These are phyloP conservation scores for Scarus forsteni DNA, from an alignment of 2,797 vertebrate genomes.

Conservation along the genomic window DNA sequence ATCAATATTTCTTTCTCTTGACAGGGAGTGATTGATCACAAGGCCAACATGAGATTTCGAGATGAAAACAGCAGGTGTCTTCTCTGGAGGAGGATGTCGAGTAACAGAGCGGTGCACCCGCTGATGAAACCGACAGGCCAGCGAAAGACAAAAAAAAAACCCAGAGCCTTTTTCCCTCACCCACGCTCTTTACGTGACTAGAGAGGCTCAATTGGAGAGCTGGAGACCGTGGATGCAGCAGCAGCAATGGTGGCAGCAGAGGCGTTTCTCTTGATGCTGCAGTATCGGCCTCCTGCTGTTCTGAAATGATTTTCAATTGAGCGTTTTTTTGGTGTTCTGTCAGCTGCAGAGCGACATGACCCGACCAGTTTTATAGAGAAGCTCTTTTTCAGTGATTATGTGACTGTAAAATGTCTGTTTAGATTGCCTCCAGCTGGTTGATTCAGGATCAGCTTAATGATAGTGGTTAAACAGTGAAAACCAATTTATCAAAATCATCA, in stretches of 20 bases:
- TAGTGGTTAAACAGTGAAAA: no score
- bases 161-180: slow-evolving; percentile 66
- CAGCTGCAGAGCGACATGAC: slow-evolving; percentile 32
- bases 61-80: slow-evolving; percentile 81
- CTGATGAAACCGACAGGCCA: slow-evolving; percentile 78
- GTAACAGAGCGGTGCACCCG: slow-evolving; percentile 70
- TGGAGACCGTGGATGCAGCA: slow-evolving; percentile 63
- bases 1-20: slow-evolving; percentile 76
- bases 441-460: background rate
- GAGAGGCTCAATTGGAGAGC: slow-evolving; percentile 71
- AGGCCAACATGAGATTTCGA: slow-evolving; percentile 71
- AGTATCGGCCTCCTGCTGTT: slow-evolving; percentile 52
- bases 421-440: slow-evolving; percentile 4
- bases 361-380: slow-evolving; percentile 45
- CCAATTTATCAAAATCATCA: no score
- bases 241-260: slow-evolving; percentile 49
- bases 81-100: slow-evolving; percentile 77
- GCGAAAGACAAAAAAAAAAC: slow-evolving; percentile 65
- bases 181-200: slow-evolving; percentile 77
- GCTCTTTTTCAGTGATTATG: slow-evolving; percentile 33
- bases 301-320: slow-evolving; percentile 58
- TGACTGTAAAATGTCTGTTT: slow-evolving; percentile 24
- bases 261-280: slow-evolving; percentile 58
- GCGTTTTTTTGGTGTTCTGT: slow-evolving; percentile 34
- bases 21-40: slow-evolving; percentile 79